Evolutionary conservation across 2,113 vertebrate species (phyloP), one percentile per base, ranked within the genome.

Genomic region (Nerophis lumbriciformis): DNA sequence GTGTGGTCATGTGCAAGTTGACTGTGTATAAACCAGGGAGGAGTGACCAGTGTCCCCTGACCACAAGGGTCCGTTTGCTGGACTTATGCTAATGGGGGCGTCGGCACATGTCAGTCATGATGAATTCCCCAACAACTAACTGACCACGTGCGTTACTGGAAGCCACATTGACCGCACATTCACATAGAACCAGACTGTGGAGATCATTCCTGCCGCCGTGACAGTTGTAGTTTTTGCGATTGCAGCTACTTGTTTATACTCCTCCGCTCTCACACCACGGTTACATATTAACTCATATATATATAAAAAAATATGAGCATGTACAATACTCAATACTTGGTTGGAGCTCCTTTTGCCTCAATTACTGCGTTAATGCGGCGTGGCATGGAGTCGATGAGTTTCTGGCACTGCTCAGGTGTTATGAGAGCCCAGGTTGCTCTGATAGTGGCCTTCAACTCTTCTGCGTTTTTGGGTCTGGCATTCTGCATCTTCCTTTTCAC

Each of bases 91-190:
- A 83, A 85, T 74, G 36, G 7, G n/a, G 68, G 47, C 58, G 36
- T 71, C 49, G 68, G 69, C 59, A 66, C 65, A 79, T 77, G 82
- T 85, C 85, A 86, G 35, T 74, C 55, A 55, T 87, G 85, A 90
- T 83, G 70, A 85, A 90, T 88, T 55, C 67, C 48, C 69, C 50
- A 71, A 44, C 77, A 76, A 61, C 53, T 54, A 57, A 50, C 63
- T 59, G 73, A 67, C 86, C 88, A 86, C 88, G 83, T 89, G 84
- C 64, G 65, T 64, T 53, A 2, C 37, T 48, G 2, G 28, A 57
- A 4, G 14, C 42, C 9, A n/a, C n/a, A n/a, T n/a, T n/a, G n/a
- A n/a, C n/a, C n/a, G n/a, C n/a, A n/a, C n/a, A n/a, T n/a, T n/a
- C 19, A 19, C 19, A 19, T 19, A 19, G 19, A 19, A 12, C 11